These are phyloP conservation scores for Acestrorhynchus altus DNA, from an alignment of 2,797 vertebrate genomes.

Conservation along the genomic window DNA sequence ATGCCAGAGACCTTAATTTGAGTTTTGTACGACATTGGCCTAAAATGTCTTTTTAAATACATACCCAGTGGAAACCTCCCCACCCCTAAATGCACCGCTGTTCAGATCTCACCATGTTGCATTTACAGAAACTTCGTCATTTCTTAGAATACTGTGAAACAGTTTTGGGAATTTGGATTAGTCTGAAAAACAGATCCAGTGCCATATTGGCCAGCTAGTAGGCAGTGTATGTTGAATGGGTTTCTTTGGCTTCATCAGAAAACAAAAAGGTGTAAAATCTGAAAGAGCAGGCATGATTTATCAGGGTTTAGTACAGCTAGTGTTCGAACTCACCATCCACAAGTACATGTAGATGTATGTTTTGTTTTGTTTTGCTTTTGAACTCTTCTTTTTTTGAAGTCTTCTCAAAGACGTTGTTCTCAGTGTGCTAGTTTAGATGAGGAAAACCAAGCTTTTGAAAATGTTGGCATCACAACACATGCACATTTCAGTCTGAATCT, in stretches of 20 bases:
- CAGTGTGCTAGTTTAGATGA: too few species aligned
- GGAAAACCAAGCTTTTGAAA: too few species aligned
- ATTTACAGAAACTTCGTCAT: not conserved
- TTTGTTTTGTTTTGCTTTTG: too few species aligned
- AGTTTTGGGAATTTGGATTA: not conserved
- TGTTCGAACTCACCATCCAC: too few species aligned
- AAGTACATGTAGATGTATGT: too few species aligned
- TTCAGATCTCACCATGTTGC: not conserved
- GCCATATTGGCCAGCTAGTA: slow-evolving; percentile 4
- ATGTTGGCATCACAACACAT: too few species aligned
- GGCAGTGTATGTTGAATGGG: slow-evolving; percentile 2
- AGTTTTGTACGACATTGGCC: too few species aligned
- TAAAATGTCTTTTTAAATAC: too few species aligned
- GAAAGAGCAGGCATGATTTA: not conserved
- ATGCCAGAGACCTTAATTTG: not conserved
- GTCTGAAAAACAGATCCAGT: slow-evolving; percentile 6
- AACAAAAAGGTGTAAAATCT: not conserved
- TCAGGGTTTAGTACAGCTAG: not conserved
- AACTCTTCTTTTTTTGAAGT: not conserved
- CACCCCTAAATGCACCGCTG: too few species aligned
- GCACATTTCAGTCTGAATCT: too few species aligned
- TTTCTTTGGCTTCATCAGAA: not conserved
- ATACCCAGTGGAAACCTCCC: too few species aligned
- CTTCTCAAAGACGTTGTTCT: too few species aligned
- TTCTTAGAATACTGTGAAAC: not conserved